These are phyloP conservation scores for Prochilodus magdalenae DNA, from an alignment of 2,113 vertebrate species.

Conservation along the genomic window DNA sequence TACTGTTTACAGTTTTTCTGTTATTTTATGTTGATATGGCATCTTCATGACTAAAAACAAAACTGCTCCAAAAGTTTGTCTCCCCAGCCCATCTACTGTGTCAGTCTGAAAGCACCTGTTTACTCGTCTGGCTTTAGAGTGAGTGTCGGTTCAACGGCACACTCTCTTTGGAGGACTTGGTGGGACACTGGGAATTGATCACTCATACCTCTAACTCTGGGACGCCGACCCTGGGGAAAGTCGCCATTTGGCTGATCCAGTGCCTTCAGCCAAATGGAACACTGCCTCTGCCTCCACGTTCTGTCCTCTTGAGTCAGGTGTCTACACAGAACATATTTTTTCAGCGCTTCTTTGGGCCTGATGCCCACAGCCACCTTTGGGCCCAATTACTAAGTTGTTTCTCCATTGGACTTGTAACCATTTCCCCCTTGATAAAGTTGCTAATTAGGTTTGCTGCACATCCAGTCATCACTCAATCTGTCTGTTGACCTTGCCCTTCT, in stretches of 20 bases:
- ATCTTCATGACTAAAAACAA: conserved; percentile 21
- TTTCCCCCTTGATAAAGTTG: conserved; percentile 69
- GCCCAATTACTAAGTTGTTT: conserved; percentile 78
- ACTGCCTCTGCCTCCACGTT: conserved; percentile 64
- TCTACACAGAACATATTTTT: conserved; percentile 49
- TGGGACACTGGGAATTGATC: conserved; percentile 54
- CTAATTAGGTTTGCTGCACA: conserved; percentile 77
- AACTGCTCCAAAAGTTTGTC: conserved; percentile 59
- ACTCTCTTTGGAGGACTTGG: conserved; percentile 54
- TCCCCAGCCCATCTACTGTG: not conserved
- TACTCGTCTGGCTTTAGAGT: conserved; percentile 13
- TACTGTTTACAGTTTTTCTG: conserved; percentile 43
- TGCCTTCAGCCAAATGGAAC: conserved; percentile 79
- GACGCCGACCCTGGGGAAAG: conserved; percentile 57
- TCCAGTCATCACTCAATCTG: conserved; percentile 77
- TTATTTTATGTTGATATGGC: conserved; percentile 12
- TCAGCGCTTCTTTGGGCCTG: conserved; percentile 73
- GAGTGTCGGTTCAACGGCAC: conserved; percentile 44
- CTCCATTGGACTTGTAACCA: conserved; percentile 65
- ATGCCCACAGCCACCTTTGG: conserved; percentile 80
- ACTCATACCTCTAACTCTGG: conserved; percentile 56
- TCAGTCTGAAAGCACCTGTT: conserved; percentile 42
- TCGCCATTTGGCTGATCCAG: conserved; percentile 61
- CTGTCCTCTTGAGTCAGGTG: conserved; percentile 49
- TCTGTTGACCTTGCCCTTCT: conserved; percentile 77